Evolutionary conservation across 2,113 vertebrate genomes (phyloP).

Genomic region (Sceloporus tristichus): DNA sequence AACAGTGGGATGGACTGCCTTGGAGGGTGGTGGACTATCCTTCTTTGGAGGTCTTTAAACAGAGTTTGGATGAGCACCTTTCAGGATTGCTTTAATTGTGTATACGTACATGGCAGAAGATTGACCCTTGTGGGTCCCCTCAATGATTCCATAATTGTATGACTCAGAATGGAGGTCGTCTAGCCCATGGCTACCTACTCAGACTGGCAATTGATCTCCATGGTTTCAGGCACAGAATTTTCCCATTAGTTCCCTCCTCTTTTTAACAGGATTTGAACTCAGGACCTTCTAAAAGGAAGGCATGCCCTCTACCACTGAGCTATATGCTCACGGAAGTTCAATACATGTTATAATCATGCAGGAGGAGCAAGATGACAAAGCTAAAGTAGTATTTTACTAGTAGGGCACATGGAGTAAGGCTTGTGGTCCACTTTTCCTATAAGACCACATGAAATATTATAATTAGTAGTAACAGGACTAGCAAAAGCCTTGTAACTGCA

Average conservation of each 20-base stretch:
- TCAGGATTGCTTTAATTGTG: too few species aligned
- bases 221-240: neutral
- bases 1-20: too few species aligned
- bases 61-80: too few species aligned
- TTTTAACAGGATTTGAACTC: neutral
- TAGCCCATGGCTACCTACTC: too few species aligned
- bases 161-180: too few species aligned
- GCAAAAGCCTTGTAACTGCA: neutral
- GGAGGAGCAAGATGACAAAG: neutral
- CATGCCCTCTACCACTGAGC: neutral
- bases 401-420: too few species aligned
- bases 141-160: too few species aligned
- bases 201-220: too few species aligned
- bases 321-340: neutral
- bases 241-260: neutral
- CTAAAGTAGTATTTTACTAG: neutral
- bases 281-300: neutral
- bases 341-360: slow-evolving; percentile 32
- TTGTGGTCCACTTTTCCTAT: neutral
- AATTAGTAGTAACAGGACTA: neutral
- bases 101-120: too few species aligned
- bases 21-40: too few species aligned
- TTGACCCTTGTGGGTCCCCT: too few species aligned
- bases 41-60: too few species aligned
- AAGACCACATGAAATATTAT: neutral